Evolutionary conservation across 2,888 invertebrate species (phyloP).

Genomic region (Lasiommata megera): DNA sequence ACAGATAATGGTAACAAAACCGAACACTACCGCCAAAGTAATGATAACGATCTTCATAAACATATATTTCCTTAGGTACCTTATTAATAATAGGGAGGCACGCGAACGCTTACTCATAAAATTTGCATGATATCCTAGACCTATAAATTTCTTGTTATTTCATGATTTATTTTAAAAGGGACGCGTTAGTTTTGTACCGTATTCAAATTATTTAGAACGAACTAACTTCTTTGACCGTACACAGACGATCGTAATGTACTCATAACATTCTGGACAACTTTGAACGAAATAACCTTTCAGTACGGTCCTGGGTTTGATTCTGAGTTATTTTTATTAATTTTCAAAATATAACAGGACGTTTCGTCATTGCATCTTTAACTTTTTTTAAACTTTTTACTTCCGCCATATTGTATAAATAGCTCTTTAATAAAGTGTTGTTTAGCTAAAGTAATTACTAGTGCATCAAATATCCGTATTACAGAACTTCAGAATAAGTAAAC

Average conservation of each 20-base stretch:
- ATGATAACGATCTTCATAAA: slow-evolving; percentile 30
- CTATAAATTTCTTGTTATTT: slow-evolving; percentile 37
- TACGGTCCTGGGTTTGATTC: too few relatives aligned
- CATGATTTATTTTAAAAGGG: slow-evolving; percentile 35
- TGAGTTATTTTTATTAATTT: too few relatives aligned
- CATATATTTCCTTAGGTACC: slow-evolving; percentile 42
- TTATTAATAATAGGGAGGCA: slow-evolving; percentile 57
- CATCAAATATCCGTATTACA: neutral
- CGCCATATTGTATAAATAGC: too few relatives aligned
- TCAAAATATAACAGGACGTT: too few relatives aligned
- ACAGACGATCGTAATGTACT: too few relatives aligned
- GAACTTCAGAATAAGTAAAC: neutral
- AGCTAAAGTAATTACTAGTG: too few relatives aligned
- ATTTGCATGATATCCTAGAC: slow-evolving; percentile 37
- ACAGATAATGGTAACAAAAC: slow-evolving; percentile 8
- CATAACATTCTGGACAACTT: too few relatives aligned
- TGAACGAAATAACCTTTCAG: too few relatives aligned
- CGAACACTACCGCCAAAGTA: slow-evolving; percentile 21
- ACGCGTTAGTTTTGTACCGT: slow-evolving; percentile 18
- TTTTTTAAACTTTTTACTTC: too few relatives aligned
- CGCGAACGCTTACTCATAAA: slow-evolving; percentile 51
- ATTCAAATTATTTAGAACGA: slow-evolving; percentile 8
- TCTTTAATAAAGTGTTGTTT: too few relatives aligned
- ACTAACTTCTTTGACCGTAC: neutral
- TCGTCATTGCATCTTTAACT: too few relatives aligned